These are phyloP conservation scores for Drosophila burlai DNA, from an alignment of 1,140 invertebrate species.

Conservation along the genomic window DNA sequence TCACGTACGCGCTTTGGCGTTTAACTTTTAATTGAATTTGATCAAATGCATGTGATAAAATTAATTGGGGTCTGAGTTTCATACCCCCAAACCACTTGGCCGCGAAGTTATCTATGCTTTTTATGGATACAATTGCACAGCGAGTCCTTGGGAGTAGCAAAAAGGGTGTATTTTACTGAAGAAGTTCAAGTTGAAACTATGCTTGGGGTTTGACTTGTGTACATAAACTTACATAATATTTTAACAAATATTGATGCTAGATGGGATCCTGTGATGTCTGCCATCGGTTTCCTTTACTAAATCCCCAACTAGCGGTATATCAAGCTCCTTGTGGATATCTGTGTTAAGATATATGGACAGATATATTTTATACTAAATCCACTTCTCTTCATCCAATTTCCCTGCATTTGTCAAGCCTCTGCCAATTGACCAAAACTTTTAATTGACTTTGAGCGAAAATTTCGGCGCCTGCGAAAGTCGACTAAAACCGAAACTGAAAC, in stretches of 20 bases:
- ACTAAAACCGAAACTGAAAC: constrained; percentile 26
- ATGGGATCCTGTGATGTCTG: no score
- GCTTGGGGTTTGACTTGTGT: not conserved
- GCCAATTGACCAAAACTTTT: constrained; percentile 72
- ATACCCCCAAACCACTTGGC: not conserved
- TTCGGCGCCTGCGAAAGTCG: constrained; percentile 34
- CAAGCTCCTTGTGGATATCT: no score
- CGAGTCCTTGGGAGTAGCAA: not conserved
- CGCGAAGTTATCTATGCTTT: constrained; percentile 1
- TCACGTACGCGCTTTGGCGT: constrained; percentile 63
- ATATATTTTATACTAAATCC: not conserved
- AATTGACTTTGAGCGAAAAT: constrained; percentile 69
- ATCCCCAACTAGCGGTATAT: no score
- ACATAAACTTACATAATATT: no score
- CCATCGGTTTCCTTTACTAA: no score
- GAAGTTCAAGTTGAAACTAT: not conserved
- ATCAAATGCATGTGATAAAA: constrained; percentile 81
- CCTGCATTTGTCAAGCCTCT: constrained; percentile 14
- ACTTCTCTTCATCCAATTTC: not conserved
- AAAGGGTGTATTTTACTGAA: not conserved
- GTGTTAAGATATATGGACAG: no score
- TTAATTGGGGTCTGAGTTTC: constrained; percentile 59
- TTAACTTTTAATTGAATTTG: constrained; percentile 83
- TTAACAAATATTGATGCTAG: no score
- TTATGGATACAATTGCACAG: not conserved